phyloP scores from a whole-genome alignment of 2,888 invertebrate genomes.

The Clepsis dumicolana region DNA sequence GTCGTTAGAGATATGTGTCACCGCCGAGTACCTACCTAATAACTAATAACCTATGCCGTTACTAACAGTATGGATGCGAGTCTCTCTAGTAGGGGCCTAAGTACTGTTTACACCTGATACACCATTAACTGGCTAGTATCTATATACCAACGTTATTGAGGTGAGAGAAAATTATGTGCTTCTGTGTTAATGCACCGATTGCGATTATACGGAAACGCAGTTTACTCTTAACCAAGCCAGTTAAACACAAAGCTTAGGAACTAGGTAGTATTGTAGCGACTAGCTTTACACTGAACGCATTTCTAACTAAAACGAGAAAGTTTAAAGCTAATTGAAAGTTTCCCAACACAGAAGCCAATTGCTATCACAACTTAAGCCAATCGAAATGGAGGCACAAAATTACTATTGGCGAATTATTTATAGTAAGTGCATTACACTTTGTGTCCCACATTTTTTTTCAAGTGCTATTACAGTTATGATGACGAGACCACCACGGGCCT shows the following conservation, averaged over 20 bases:
- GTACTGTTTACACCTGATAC: slow-evolving; percentile 53
- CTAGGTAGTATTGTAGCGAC: slow-evolving; percentile 16
- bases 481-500: slow-evolving; percentile 25
- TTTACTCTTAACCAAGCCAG: slow-evolving; percentile 26
- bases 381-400: neutral
- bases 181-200: slow-evolving; percentile 40
- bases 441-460: slow-evolving; percentile 16
- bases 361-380: neutral
- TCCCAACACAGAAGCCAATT: neutral
- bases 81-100: slow-evolving; percentile 20
- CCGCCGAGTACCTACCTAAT: no score
- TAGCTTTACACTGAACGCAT: neutral
- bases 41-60: slow-evolving; percentile 76
- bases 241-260: slow-evolving; percentile 7
- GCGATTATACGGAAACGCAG: slow-evolving; percentile 43
- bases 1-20: slow-evolving; percentile 57
- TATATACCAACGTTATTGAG: slow-evolving; percentile 53
- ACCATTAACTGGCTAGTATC: slow-evolving; percentile 48
- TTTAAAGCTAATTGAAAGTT: neutral
- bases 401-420: slow-evolving; percentile 7
- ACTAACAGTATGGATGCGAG: slow-evolving; percentile 53
- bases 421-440: slow-evolving; percentile 12
- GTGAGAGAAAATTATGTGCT: slow-evolving; percentile 63
- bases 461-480: slow-evolving; percentile 34
- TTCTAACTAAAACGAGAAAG: neutral